phyloP scores from a whole-genome alignment of 2,113 vertebrate species.

The Gallinago media region DNA sequence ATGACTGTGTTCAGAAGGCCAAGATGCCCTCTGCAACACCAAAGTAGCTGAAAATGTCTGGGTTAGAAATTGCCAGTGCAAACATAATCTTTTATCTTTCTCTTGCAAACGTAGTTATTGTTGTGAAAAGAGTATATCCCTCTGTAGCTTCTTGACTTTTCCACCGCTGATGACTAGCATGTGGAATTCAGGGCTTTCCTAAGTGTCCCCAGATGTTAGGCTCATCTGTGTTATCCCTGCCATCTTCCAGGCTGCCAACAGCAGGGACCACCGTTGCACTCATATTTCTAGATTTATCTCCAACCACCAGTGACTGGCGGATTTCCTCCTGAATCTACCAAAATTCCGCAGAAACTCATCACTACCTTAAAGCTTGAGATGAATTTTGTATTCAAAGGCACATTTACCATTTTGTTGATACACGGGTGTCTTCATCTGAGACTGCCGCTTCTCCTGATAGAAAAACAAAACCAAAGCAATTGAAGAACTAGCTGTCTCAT shows the following conservation, averaged over 20 bases:
- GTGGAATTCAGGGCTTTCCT: not conserved
- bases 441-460: slow-evolving; percentile 78
- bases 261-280: not conserved
- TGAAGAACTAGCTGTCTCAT: not conserved
- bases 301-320: not conserved
- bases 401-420: slow-evolving; percentile 95
- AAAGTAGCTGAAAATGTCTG: not conserved
- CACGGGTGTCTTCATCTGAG: slow-evolving; percentile 83
- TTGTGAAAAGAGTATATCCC: not conserved
- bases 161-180: not conserved
- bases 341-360: not conserved
- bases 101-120: not conserved
- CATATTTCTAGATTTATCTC: not conserved
- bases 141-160: not conserved
- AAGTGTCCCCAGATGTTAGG: not conserved
- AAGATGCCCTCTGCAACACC: not conserved
- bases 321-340: not conserved
- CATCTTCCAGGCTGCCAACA: not conserved
- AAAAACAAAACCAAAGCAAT: not conserved
- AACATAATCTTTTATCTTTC: not conserved
- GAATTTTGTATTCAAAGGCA: not conserved
- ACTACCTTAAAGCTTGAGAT: not conserved
- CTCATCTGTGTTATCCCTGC: not conserved
- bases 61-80: not conserved
- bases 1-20: not conserved